Percentiles rank a stretch among this genome's conserved stretches.
These are phyloP conservation scores for Microtus oregoni DNA, from an alignment of 2,113 vertebrate genomes.

Conservation along the genomic window DNA sequence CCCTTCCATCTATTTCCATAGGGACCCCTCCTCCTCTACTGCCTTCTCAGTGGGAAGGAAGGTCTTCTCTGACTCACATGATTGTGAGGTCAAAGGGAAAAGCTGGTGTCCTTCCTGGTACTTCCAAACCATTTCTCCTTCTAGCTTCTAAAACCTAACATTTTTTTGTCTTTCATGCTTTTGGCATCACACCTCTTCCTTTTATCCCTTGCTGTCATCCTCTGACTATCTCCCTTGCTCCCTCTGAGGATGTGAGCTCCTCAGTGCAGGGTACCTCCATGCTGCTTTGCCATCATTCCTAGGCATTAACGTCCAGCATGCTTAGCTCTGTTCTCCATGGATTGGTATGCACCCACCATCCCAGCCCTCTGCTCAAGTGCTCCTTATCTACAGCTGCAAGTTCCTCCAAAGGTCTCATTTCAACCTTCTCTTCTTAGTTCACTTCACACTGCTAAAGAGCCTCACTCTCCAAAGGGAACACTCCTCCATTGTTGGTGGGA, in stretches of 20 bases:
- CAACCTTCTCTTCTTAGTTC: neutral
- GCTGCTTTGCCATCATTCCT: neutral
- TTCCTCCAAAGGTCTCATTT: neutral
- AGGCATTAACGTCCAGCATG: neutral
- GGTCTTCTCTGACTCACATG: neutral
- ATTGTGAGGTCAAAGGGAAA: neutral
- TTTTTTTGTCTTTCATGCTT: neutral
- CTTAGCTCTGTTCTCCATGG: neutral
- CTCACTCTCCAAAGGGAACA: neutral
- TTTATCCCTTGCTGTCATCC: neutral
- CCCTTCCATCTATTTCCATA: neutral
- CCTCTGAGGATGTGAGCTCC: neutral
- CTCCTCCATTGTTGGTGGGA: no score
- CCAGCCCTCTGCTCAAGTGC: fast-evolving
- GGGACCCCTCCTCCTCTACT: neutral
- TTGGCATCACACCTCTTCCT: neutral
- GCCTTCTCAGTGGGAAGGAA: neutral
- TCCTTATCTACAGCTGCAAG: neutral
- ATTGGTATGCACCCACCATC: no score
- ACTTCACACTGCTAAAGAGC: neutral
- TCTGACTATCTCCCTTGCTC: neutral
- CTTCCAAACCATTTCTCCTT: neutral
- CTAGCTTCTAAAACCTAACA: neutral
- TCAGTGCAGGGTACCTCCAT: neutral
- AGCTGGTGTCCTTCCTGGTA: neutral